These are phyloP conservation scores for Caloenas nicobarica DNA, from an alignment of 2,113 vertebrate species.

Conservation along the genomic window DNA sequence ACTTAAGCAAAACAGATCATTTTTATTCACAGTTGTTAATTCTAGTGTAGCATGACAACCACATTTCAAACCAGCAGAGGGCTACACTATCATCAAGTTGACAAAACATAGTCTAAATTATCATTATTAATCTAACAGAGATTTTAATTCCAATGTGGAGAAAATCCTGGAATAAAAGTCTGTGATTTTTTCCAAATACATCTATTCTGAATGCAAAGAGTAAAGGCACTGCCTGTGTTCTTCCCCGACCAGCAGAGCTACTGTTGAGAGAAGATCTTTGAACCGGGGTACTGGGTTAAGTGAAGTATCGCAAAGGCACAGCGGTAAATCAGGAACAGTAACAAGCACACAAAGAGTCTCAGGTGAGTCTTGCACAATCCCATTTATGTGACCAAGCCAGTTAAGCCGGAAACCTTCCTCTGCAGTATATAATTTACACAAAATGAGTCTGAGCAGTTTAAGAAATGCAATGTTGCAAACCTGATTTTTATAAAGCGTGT, in stretches of 20 bases:
- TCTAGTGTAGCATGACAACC: neutral
- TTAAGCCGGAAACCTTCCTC: neutral
- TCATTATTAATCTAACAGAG: neutral
- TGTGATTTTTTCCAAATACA: neutral
- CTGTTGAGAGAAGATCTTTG: neutral
- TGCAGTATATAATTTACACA: neutral
- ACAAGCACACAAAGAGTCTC: neutral
- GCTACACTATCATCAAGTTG: neutral
- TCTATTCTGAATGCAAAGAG: neutral
- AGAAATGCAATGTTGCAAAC: neutral
- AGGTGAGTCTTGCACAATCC: neutral
- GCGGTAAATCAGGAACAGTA: neutral
- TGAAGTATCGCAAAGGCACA: neutral
- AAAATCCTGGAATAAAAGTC: neutral
- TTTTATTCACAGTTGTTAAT: neutral
- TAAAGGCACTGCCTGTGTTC: neutral
- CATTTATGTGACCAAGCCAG: neutral
- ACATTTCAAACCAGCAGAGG: neutral
- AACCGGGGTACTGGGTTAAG: neutral
- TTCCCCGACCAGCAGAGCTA: neutral
- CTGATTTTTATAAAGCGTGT: accelerated
- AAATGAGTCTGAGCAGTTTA: neutral
- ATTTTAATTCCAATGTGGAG: neutral
- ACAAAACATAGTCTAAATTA: neutral
- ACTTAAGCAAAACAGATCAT: neutral